Evolutionary conservation across 2,113 vertebrate genomes (phyloP).

Genomic region (Peromyscus leucopus): DNA sequence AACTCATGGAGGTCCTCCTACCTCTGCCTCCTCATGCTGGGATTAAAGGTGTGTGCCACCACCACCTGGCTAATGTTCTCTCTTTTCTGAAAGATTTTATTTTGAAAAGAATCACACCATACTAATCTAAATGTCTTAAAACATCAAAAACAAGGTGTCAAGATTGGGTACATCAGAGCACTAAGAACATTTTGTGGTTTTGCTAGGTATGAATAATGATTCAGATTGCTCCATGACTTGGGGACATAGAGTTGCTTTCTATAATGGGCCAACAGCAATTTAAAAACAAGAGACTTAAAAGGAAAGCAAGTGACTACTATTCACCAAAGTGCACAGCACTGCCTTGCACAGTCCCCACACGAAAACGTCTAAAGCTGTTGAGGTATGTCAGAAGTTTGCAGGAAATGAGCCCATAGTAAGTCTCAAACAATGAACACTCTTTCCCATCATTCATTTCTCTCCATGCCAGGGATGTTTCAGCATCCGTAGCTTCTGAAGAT

Average conservation of each 20-base stretch:
- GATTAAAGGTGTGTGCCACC: no score
- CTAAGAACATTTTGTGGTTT: conserved; percentile 32
- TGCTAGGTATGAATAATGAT: conserved; percentile 47
- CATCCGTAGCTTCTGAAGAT: conserved; percentile 86
- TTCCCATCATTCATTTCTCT: conserved; percentile 86
- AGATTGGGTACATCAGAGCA: not conserved
- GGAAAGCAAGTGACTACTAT: conserved; percentile 56
- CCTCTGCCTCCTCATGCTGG: no score
- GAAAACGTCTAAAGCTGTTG: conserved; percentile 89
- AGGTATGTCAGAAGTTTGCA: conserved; percentile 95
- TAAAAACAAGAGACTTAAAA: not conserved
- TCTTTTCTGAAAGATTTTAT: conserved; percentile 53
- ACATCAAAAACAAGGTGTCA: conserved; percentile 3
- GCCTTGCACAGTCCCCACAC: conserved; percentile 72
- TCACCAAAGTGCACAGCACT: conserved; percentile 77
- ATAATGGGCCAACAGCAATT: not conserved
- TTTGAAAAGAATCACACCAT: conserved; percentile 59
- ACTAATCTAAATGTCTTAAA: conserved; percentile 63
- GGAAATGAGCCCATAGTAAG: conserved; percentile 92
- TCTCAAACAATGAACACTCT: conserved; percentile 90
- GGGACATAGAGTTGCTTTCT: conserved; percentile 28
- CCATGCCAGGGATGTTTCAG: conserved; percentile 89
- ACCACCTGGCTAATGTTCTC: not conserved
- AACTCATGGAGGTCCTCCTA: no score
- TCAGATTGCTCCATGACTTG: not conserved